These are phyloP conservation scores for Neodon shergylaensis DNA, from an alignment of 2,113 vertebrate species.

Conservation along the genomic window DNA sequence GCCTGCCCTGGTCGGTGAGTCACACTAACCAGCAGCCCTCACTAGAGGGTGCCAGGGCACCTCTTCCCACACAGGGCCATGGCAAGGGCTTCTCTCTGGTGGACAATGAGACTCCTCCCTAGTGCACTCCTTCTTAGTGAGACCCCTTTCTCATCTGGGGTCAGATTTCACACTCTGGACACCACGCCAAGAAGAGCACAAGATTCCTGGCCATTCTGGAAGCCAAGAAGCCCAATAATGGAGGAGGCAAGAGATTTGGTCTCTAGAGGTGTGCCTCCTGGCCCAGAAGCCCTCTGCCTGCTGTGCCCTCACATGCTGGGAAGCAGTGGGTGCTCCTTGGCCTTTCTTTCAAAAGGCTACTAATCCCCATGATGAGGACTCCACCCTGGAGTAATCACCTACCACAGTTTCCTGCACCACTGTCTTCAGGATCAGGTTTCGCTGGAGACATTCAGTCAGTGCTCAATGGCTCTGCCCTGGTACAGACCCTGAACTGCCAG, in stretches of 20 bases:
- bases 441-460: background rate
- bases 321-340: background rate
- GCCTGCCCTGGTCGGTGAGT: background rate
- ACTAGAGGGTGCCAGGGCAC: background rate
- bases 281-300: background rate
- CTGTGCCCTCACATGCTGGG: background rate
- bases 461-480: background rate
- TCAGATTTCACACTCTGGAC: no score
- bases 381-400: background rate
- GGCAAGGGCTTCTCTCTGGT: background rate
- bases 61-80: background rate
- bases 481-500: background rate
- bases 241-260: background rate
- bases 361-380: background rate
- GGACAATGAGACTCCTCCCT: background rate
- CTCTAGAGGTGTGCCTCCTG: background rate
- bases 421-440: background rate
- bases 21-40: background rate
- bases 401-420: background rate
- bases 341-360: background rate
- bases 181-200: background rate
- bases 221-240: background rate
- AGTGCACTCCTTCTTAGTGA: background rate
- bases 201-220: background rate
- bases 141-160: background rate